These are phyloP conservation scores for Myopa tessellatipennis DNA, from an alignment of 2,888 invertebrate genomes.

Conservation along the genomic window DNA sequence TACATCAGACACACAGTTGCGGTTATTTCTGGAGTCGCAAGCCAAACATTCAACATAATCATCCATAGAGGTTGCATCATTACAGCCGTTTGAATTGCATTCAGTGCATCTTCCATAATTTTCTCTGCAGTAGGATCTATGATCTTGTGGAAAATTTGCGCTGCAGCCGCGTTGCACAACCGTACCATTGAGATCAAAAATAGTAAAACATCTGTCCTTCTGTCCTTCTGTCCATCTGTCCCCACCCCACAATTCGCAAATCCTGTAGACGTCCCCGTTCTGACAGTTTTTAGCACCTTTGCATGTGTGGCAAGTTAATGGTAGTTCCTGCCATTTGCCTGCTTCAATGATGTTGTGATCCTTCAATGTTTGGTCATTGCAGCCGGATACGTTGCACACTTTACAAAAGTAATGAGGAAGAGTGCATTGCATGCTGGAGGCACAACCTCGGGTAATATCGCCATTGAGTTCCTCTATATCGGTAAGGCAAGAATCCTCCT, in stretches of 20 bases:
- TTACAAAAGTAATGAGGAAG: constrained; percentile 55
- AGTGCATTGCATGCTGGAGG: constrained; percentile 55
- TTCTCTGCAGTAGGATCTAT: constrained; percentile 53
- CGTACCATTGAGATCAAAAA: constrained; percentile 52
- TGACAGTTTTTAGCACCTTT: constrained; percentile 48
- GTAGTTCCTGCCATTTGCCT: constrained; percentile 61
- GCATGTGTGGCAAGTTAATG: constrained; percentile 58
- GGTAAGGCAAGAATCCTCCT: constrained; percentile 57
- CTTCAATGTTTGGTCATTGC: constrained; percentile 58
- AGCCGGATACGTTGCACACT: constrained; percentile 52
- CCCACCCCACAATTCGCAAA: constrained; percentile 51
- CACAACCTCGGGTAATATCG: constrained; percentile 60
- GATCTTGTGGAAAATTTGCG: constrained; percentile 44
- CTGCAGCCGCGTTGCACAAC: constrained; percentile 60
- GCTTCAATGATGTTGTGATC: constrained; percentile 55
- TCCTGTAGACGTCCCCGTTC: constrained; percentile 35
- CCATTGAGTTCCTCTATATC: constrained; percentile 49
- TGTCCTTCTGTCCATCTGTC: too few relatives aligned
- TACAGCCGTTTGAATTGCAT: constrained; percentile 64
- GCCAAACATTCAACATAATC: constrained; percentile 58
- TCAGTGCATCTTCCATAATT: constrained; percentile 55
- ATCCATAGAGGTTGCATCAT: constrained; percentile 52
- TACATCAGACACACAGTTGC: constrained; percentile 51
- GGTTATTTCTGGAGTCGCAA: constrained; percentile 56
- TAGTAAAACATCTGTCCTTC: constrained; percentile 58